A percentile compares a stretch with the other conserved stretches of the same genome.
Evolutionary conservation across 2,113 vertebrate genomes (phyloP).

Genomic region (Sturnira hondurensis): DNA sequence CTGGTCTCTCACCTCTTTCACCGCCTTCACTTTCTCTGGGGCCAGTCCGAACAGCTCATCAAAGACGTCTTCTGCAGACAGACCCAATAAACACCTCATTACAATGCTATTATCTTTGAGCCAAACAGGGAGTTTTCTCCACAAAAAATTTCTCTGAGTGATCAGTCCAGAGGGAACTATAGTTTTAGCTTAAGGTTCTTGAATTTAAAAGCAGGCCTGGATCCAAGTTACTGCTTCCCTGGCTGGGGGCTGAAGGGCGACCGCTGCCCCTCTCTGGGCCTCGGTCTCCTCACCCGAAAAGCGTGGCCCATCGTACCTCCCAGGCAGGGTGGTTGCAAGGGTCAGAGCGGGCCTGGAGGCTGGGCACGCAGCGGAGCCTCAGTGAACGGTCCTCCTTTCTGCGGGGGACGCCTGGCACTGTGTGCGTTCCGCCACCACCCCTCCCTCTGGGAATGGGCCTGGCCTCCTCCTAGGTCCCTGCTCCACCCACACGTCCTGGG

Average conservation of each 20-base stretch:
- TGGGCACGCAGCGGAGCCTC: neutral
- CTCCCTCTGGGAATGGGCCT: neutral
- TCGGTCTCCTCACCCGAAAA: neutral
- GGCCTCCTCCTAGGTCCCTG: neutral
- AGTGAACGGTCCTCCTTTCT: accelerated
- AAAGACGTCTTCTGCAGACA: conserved; percentile 83
- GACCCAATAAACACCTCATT: conserved; percentile 26
- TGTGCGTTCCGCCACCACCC: accelerated
- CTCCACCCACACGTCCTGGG: neutral
- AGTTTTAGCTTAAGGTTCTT: neutral
- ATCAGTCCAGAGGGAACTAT: neutral
- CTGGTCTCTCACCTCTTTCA: conserved; percentile 86
- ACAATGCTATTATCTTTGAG: neutral
- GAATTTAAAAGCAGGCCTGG: neutral
- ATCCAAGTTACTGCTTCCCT: neutral
- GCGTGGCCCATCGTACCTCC: accelerated
- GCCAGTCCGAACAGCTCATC: conserved; percentile 89
- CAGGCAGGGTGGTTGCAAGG: accelerated
- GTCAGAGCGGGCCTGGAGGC: accelerated
- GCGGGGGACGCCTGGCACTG: accelerated
- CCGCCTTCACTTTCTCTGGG: conserved; percentile 86
- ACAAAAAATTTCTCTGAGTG: neutral
- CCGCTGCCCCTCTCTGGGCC: neutral
- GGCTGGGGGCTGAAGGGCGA: accelerated
- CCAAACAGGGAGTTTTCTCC: neutral